Conservation (phyloP, 2,113 vertebrate species). For the Mohoua ochrocephala region DNA sequence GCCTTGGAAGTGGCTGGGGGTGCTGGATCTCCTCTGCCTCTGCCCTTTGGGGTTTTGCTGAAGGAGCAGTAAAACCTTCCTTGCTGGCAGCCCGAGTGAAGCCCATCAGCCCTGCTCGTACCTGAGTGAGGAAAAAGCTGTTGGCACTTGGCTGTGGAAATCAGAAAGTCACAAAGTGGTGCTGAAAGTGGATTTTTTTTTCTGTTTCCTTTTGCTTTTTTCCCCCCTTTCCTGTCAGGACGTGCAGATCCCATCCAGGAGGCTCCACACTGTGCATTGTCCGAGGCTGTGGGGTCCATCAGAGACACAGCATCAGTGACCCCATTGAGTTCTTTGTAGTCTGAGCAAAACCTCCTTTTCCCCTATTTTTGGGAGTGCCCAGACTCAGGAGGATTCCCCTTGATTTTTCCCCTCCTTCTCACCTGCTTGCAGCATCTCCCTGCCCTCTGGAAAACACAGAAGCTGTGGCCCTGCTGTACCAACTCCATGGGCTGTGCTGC, state of each 20-base stretch:
- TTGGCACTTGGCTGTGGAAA: neutral
- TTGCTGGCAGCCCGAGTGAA: neutral
- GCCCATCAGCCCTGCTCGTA: neutral
- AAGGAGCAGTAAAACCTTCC: neutral
- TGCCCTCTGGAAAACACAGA: neutral
- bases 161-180: neutral
- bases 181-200: neutral
- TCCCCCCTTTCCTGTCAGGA: neutral
- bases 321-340: neutral
- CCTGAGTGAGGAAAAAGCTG: neutral
- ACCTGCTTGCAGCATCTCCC: neutral
- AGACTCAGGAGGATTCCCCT: neutral
- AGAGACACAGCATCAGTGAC: neutral
- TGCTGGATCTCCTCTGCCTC: neutral
- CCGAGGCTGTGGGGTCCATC: neutral
- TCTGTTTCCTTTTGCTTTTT: neutral
- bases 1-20: neutral
- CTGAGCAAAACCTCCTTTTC: neutral
- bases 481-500: neutral
- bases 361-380: neutral
- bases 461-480: neutral
- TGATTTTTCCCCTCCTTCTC: neutral
- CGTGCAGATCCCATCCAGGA: neutral
- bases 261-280: neutral
- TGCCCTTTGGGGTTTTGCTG: neutral